These are phyloP conservation scores for Myrmecophaga tridactyla DNA, from an alignment of 2,113 vertebrate genomes.

Conservation along the genomic window DNA sequence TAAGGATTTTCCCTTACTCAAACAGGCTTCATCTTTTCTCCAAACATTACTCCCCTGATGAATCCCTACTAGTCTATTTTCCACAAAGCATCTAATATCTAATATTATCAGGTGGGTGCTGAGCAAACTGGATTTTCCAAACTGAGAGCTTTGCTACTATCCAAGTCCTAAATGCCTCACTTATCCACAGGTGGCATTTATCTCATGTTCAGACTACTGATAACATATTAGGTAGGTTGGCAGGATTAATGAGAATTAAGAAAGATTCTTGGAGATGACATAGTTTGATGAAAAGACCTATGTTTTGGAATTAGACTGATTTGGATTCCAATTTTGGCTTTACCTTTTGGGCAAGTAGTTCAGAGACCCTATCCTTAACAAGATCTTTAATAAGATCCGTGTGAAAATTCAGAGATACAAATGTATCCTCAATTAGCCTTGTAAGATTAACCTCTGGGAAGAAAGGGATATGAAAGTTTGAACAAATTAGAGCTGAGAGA, in stretches of 20 bases:
- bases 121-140: slow-evolving; percentile 13
- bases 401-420: background rate
- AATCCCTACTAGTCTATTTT: slow-evolving; percentile 42
- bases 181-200: slow-evolving; percentile 15
- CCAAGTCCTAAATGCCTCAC: background rate
- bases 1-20: slow-evolving; percentile 1
- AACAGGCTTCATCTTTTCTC: slow-evolving; percentile 27
- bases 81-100: background rate
- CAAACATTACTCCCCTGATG: slow-evolving; percentile 43
- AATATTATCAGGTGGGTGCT: background rate
- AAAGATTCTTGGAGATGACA: background rate
- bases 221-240: background rate
- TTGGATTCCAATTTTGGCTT: background rate
- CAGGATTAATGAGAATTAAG: background rate
- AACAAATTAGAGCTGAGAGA: background rate
- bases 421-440: background rate
- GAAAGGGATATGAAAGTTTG: background rate
- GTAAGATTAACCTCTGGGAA: background rate
- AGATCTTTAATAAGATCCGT: no score
- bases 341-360: background rate
- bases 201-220: background rate
- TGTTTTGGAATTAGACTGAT: background rate
- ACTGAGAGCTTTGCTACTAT: background rate
- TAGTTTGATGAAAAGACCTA: slow-evolving; percentile 10
- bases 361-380: background rate